Conservation (phyloP, 2,113 vertebrate species). For the Blennius ocellaris region DNA sequence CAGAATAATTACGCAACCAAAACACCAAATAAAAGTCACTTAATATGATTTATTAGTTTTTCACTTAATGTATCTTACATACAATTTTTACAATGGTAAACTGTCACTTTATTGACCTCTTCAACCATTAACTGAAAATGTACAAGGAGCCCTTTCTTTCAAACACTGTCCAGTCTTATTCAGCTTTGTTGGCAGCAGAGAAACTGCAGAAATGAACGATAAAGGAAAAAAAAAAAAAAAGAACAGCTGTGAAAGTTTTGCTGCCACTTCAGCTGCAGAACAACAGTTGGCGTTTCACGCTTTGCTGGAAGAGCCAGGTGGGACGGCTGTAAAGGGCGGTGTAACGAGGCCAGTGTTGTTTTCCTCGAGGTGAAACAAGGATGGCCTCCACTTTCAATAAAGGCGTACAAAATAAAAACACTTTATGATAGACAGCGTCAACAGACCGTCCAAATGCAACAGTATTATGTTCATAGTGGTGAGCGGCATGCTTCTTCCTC, state of each 20-base stretch:
- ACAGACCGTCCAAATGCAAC: slow-evolving; percentile 58
- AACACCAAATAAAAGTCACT: slow-evolving; percentile 24
- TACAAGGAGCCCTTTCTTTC: slow-evolving; percentile 62
- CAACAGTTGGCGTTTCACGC: slow-evolving; percentile 24
- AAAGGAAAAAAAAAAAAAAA: background rate
- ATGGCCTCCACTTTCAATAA: slow-evolving; percentile 21
- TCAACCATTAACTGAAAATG: slow-evolving; percentile 53
- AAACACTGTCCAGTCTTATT: too few species aligned
- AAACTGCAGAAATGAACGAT: slow-evolving; percentile 25
- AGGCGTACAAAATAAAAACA: slow-evolving; percentile 67
- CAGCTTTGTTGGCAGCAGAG: slow-evolving; percentile 37
- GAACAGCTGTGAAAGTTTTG: slow-evolving; percentile 24
- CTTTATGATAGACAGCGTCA: slow-evolving; percentile 55
- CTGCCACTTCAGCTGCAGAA: slow-evolving; percentile 3
- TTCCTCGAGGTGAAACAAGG: slow-evolving; percentile 23
- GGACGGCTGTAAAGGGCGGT: slow-evolving; percentile 25
- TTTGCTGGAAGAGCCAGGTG: slow-evolving; percentile 19
- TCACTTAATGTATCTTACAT: slow-evolving; percentile 77
- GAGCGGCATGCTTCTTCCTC: slow-evolving; percentile 67
- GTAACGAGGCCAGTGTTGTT: slow-evolving; percentile 4
- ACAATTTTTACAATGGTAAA: slow-evolving; percentile 82
- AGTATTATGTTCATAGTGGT: slow-evolving; percentile 55
- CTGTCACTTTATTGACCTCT: slow-evolving; percentile 52
- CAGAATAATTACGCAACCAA: background rate
- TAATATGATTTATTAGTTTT: slow-evolving; percentile 77